phyloP scores from a whole-genome alignment of 2,113 vertebrate species.

The Gallinago media region DNA sequence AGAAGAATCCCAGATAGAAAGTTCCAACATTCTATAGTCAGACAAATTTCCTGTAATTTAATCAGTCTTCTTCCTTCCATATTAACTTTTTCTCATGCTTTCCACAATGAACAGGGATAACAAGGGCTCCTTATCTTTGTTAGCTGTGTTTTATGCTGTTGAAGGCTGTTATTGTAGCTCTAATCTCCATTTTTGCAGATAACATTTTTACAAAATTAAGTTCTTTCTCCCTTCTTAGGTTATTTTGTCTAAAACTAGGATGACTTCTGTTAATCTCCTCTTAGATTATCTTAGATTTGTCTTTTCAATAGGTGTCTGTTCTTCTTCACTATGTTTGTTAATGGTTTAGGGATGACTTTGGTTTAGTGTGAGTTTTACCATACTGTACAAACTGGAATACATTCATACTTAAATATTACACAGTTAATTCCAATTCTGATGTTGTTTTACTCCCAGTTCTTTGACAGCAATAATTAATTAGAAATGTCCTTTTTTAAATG shows the following conservation, averaged over 20 bases:
- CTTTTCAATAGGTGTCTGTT: not conserved
- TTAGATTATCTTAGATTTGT: not conserved
- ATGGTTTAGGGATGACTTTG: not conserved
- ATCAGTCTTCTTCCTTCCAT: not conserved
- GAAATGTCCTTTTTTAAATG: not conserved
- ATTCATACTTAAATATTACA: not conserved
- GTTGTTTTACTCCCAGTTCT: not conserved
- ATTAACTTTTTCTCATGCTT: not conserved
- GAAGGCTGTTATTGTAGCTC: not conserved
- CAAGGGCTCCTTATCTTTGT: not conserved
- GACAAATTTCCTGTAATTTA: not conserved
- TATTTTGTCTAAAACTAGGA: not conserved
- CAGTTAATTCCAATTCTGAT: not conserved
- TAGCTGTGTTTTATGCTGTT: not conserved
- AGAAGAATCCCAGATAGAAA: not conserved
- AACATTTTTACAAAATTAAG: not conserved
- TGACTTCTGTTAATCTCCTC: not conserved
- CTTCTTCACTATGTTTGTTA: not conserved
- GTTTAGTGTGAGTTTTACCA: not conserved
- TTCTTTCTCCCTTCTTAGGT: not conserved
- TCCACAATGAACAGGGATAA: not conserved
- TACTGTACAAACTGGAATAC: not conserved
- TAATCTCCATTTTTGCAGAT: not conserved
- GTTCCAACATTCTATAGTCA: not conserved
- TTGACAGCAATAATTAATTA: not conserved